phyloP scores from a whole-genome alignment of 2,888 invertebrate species.

The Myopa tessellatipennis region DNA sequence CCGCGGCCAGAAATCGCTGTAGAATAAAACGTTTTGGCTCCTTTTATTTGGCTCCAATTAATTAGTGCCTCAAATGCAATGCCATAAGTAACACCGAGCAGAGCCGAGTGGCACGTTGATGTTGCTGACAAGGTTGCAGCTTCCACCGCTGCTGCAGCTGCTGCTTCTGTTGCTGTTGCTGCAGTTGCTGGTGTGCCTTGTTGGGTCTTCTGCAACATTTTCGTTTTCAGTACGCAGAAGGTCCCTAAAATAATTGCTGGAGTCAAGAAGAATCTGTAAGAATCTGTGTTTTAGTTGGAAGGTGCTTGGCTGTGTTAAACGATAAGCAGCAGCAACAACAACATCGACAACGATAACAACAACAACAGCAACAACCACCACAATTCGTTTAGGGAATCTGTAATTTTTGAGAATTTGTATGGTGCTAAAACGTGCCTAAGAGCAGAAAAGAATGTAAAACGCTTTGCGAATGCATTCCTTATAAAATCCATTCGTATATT shows the following conservation, averaged over 20 bases:
- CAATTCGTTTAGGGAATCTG: constrained; percentile 3
- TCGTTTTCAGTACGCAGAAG: constrained; percentile 26
- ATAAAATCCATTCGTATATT: not conserved
- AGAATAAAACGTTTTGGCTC: constrained; percentile 59
- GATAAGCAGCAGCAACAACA: not conserved
- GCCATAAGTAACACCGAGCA: constrained; percentile 63
- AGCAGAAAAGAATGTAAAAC: constrained; percentile 33
- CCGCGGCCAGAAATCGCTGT: constrained; percentile 45
- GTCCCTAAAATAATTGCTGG: constrained; percentile 39
- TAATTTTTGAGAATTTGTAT: not conserved
- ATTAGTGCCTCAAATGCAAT: constrained; percentile 68
- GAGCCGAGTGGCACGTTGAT: not conserved
- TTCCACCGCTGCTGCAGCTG: not conserved
- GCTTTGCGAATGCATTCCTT: constrained; percentile 27
- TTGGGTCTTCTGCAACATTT: constrained; percentile 17
- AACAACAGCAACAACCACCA: not conserved
- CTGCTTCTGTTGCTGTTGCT: constrained; percentile 18
- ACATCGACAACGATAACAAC: not conserved
- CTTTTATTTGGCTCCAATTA: constrained; percentile 68
- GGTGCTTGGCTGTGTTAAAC: constrained; percentile 23
- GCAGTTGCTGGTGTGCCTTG: constrained; percentile 16
- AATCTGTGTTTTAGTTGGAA: constrained; percentile 19
- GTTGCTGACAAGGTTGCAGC: constrained; percentile 29
- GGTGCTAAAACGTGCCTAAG: constrained; percentile 34
- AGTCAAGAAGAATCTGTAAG: not conserved